Evolutionary conservation across 2,113 vertebrate genomes (phyloP), one percentile per base, ranked within the genome.

Genomic region (Syngnathoides biaculeatus): DNA sequence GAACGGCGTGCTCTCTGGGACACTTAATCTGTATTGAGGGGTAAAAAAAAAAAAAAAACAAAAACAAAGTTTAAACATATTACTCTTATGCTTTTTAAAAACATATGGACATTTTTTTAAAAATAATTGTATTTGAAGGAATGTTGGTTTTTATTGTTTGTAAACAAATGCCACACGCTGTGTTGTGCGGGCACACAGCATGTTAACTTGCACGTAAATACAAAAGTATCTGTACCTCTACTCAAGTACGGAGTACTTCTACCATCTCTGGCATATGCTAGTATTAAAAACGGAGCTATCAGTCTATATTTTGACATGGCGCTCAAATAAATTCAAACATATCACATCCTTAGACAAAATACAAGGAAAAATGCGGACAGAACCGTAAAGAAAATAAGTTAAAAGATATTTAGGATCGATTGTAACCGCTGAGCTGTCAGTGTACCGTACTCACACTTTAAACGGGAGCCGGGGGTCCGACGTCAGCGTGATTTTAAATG

Each of bases 401-500:
- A 24, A 42, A 22, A 13, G 14, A 43, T 8, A 15, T 24, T 42
- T 26, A 13, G 14, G 6, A 43, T 26, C 22, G 22, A 24, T 26
- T 26, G 14, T 15, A 64, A 71, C 2, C 53, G 70, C 68, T 79
- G 82, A 86, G 80, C 79, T 88, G 86, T 88, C 79, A 85, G 68
- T 85, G 22, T 35, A 20, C 5, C 22, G 20, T 56, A 89, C 88
- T 90, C 74, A 93, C 92, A 93, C 91, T 93, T 93, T 93, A 81
- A 90, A 93, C 20, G 92, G 92, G 59, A 93, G 89, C 84, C 90
- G 84, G 55, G 92, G 92, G 38, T 93, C 92, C 88, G 92, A 93
- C 82, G 92, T 93, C 79, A 93, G 80, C 2, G 92, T 93, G 79
- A 93, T 93, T 91, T 93, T 93, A 92, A 93, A 93, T 78, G 91